These are phyloP conservation scores for Drosophila ficusphila DNA, from an alignment of 1,140 invertebrate species.

Conservation along the genomic window DNA sequence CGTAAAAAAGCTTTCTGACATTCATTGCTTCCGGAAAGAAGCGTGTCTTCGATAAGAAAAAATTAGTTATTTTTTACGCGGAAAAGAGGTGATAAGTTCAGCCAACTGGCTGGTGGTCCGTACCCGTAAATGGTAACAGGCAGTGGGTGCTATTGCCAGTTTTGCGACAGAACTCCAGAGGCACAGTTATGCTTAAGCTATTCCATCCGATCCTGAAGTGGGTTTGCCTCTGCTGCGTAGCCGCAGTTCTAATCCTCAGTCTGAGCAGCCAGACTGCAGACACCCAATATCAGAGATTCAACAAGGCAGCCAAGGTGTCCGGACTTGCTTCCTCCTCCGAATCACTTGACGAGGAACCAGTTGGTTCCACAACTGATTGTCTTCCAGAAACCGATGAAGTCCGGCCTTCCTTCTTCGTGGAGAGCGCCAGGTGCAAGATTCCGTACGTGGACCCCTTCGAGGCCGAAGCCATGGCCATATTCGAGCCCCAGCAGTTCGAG, in stretches of 20 bases:
- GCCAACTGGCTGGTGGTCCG: too few species aligned
- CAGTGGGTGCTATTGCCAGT: not conserved
- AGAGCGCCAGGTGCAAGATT: constrained; percentile 48
- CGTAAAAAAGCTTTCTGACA: too few species aligned
- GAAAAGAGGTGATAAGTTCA: too few species aligned
- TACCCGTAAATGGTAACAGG: not conserved
- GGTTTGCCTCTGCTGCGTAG: constrained; percentile 1
- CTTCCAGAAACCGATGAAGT: too few species aligned
- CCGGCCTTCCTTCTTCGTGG: constrained; percentile 35
- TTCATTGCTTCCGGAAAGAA: too few species aligned
- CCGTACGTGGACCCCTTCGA: constrained; percentile 61
- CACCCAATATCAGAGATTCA: not conserved
- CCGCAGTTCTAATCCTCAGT: constrained; percentile 4
- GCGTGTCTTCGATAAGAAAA: too few species aligned
- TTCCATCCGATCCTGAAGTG: constrained; percentile 6
- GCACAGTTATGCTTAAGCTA: constrained; percentile 6
- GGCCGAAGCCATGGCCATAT: constrained; percentile 34
- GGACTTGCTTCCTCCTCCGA: too few species aligned
- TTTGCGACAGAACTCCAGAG: too few species aligned
- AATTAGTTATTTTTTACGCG: too few species aligned
- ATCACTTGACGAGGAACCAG: too few species aligned
- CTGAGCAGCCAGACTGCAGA: not conserved
- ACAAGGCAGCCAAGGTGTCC: not conserved
- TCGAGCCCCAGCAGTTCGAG: constrained; percentile 32
- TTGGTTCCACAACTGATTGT: not conserved